phyloP scores from a whole-genome alignment of 2,113 vertebrate genomes.

The Sapayoa aenigma region DNA sequence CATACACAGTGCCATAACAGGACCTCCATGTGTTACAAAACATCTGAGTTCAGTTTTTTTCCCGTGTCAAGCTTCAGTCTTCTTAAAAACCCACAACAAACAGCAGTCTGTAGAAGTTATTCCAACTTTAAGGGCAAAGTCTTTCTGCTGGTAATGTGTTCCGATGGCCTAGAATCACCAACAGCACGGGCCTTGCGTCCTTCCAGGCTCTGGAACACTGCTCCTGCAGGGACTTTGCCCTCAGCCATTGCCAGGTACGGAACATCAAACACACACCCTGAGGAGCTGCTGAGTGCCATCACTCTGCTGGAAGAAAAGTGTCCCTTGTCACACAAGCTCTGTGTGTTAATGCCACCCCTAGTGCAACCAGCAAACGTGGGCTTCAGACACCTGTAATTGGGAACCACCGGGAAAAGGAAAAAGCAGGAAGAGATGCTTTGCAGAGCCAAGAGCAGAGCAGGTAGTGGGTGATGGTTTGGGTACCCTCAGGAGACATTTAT shows the following conservation, averaged over 20 bases:
- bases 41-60: neutral
- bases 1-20: neutral
- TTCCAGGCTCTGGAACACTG: neutral
- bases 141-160: neutral
- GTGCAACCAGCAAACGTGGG: neutral
- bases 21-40: neutral
- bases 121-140: neutral
- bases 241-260: fast-evolving
- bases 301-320: fast-evolving
- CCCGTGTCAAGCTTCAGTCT: neutral
- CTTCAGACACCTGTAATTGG: neutral
- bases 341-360: neutral
- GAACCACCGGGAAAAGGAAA: neutral
- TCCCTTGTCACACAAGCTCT: neutral
- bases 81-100: neutral
- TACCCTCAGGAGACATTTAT: fast-evolving
- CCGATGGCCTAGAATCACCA: neutral
- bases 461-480: too few relatives aligned
- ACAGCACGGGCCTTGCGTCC: fast-evolving
- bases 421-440: neutral
- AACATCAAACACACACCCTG: fast-evolving
- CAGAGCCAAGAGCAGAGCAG: neutral
- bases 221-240: neutral
- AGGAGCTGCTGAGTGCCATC: too few relatives aligned
- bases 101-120: neutral